phyloP scores from a whole-genome alignment of 2,797 vertebrate genomes.

The Mycteria americana region DNA sequence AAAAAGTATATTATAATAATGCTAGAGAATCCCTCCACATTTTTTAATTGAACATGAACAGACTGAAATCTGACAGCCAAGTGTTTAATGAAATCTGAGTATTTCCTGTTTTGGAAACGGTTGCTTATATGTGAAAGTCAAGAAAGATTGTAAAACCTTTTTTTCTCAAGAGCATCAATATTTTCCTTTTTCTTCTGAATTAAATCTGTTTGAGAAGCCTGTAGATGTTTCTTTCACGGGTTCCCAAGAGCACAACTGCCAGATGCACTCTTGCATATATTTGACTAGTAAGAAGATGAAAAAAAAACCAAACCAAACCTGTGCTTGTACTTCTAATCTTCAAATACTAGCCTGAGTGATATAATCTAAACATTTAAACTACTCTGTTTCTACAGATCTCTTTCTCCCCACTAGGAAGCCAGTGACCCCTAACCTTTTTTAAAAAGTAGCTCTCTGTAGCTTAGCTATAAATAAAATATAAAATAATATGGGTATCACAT shows the following conservation, averaged over 20 bases:
- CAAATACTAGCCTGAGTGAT: background rate
- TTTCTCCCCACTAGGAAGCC: background rate
- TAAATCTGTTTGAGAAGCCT: conserved; percentile 30
- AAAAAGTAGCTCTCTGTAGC: background rate
- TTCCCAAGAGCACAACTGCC: conserved; percentile 31
- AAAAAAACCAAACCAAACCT: background rate
- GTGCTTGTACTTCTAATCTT: background rate
- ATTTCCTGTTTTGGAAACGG: background rate
- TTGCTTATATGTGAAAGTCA: background rate
- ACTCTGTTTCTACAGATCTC: background rate
- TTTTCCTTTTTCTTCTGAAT: conserved; percentile 37
- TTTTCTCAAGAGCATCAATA: conserved; percentile 41
- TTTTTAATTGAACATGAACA: conserved; percentile 52
- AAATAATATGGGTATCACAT: background rate
- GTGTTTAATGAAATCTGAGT: conserved; percentile 18
- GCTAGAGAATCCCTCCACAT: conserved; percentile 18
- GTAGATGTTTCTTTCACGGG: background rate
- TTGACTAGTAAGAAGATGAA: conserved; percentile 1
- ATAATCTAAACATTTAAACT: background rate
- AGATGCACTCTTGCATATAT: conserved; percentile 41
- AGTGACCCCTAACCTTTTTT: background rate
- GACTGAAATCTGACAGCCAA: conserved; percentile 35
- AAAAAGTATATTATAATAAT: conserved; percentile 49
- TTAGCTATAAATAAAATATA: background rate
- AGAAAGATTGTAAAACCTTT: background rate